Percentiles rank a stretch among this genome's conserved stretches.
These are phyloP conservation scores for Lateolabrax maculatus DNA, from an alignment of 2,797 vertebrate species.

Conservation along the genomic window DNA sequence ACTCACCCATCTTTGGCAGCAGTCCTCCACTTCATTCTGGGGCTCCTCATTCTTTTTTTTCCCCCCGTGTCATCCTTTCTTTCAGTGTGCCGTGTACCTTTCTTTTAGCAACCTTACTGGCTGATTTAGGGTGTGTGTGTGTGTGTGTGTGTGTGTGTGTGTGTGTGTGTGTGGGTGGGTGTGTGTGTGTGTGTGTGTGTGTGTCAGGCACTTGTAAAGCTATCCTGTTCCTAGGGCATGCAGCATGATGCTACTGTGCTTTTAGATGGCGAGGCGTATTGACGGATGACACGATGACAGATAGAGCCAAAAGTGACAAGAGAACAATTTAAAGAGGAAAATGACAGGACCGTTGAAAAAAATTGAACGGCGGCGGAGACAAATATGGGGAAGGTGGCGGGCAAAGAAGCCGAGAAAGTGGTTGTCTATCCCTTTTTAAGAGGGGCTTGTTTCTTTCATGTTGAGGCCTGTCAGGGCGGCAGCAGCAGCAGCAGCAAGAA, in stretches of 20 bases:
- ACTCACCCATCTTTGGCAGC: constrained; percentile 75
- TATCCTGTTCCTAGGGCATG: constrained; percentile 4
- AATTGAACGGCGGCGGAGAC: constrained; percentile 13
- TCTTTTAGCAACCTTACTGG: constrained; percentile 29
- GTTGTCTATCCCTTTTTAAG: constrained; percentile 44
- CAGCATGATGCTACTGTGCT: constrained; percentile 10
- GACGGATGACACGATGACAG: constrained; percentile 33
- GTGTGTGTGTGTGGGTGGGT: background rate
- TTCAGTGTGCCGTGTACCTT: constrained; percentile 26
- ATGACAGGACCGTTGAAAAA: constrained; percentile 6
- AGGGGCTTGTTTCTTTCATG: constrained; percentile 51
- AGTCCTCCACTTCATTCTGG: constrained; percentile 54
- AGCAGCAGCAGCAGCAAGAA: constrained; percentile 27
- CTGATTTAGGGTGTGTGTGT: constrained; percentile 43
- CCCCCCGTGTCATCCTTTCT: constrained; percentile 53
- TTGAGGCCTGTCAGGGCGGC: constrained; percentile 56
- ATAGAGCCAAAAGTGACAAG: constrained; percentile 3
- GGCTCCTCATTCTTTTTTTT: constrained; percentile 31
- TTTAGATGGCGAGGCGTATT: constrained; percentile 11
- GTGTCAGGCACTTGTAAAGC: constrained; percentile 29
- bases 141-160: constrained; percentile 1
- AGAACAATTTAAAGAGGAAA: constrained; percentile 36
- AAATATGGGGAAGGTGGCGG: constrained; percentile 3
- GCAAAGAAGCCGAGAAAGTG: constrained; percentile 45
- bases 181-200: background rate